Evolutionary conservation across 2,888 invertebrate species (phyloP).

Genomic region (Drosophila mettleri): DNA sequence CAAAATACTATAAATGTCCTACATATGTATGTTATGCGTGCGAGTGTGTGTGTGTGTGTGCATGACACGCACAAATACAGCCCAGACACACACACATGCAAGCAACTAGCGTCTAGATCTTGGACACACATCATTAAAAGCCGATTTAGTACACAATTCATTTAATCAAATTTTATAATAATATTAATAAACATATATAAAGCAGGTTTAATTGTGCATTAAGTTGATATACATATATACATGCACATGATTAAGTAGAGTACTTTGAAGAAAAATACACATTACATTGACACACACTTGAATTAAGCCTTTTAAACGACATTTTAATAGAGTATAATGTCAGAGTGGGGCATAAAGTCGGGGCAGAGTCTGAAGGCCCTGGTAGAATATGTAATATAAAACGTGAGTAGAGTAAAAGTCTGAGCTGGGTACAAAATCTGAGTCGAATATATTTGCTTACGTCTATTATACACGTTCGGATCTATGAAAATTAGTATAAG

Average conservation of each 20-base stretch:
- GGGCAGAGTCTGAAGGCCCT: no score
- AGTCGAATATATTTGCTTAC: no score
- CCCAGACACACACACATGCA: constrained; percentile 10
- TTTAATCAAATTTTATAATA: constrained; percentile 22
- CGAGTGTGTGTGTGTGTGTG: constrained; percentile 14
- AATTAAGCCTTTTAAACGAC: no score
- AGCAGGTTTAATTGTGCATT: background rate
- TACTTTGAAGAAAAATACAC: background rate
- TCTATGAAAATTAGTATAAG: no score
- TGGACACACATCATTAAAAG: constrained; percentile 34
- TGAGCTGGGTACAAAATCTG: no score
- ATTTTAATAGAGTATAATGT: no score
- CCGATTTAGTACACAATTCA: constrained; percentile 38
- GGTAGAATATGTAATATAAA: no score
- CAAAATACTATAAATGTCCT: constrained; percentile 32
- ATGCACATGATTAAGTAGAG: background rate
- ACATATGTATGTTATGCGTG: constrained; percentile 22
- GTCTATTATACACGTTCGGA: no score
- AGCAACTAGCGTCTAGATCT: constrained; percentile 7
- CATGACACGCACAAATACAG: constrained; percentile 32
- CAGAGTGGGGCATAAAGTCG: no score
- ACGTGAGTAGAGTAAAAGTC: no score
- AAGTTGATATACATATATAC: background rate
- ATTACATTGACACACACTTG: no score
- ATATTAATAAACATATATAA: constrained; percentile 1